Base-by-base conservation (phyloP, 2,888 invertebrate species). In the Magallana nippona region DNA sequence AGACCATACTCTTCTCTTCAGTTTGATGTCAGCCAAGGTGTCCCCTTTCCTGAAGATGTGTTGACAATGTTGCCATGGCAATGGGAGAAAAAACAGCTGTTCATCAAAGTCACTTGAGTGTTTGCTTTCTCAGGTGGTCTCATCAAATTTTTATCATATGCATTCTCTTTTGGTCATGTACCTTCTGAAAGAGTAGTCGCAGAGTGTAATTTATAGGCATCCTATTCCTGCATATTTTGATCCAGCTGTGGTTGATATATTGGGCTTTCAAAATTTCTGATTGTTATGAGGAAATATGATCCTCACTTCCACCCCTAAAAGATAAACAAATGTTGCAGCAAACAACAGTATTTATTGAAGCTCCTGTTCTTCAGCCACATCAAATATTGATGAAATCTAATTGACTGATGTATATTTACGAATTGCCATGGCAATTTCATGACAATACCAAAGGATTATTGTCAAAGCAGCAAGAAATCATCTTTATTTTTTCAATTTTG, bases 121-220 rank as follows among this genome's bases (percentile, higher is more conserved):
- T 71, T 71, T 71, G 71, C 15, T 71, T 71, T 71, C 71, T 71
- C 71, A 71, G 71, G 27, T 71, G 71, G 71, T 32, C 71, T 71
- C 71, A 71, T 71, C 71, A 71, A 71, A 27, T 71, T 71, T 71
- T 71, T 32, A 71, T 71, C 27, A 71, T 71, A 22, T 71, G 71
- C 71, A 27, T 71, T 22, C 71, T 71, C 15, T 32, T 32, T 71
- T 15, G 27, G 71, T 71, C 71, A 71, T 71, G 32, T 71, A 71
- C 71, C 71, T 71, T 22, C 22, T 2, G 27, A 32, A 32, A 27
- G 15, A 27, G 32, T 27, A 27, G n/a, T 19, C 1, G 22, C n/a
- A 13, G 63, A 22, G 13, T 63, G 63, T 19, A 63, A 71, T 27
- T 71, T 71, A 71, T 27, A 71, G 13, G 71, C 27, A 11, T 71